Base-by-base conservation (phyloP, 1,140 invertebrate genomes). In the Meteorus sp. region DNA sequence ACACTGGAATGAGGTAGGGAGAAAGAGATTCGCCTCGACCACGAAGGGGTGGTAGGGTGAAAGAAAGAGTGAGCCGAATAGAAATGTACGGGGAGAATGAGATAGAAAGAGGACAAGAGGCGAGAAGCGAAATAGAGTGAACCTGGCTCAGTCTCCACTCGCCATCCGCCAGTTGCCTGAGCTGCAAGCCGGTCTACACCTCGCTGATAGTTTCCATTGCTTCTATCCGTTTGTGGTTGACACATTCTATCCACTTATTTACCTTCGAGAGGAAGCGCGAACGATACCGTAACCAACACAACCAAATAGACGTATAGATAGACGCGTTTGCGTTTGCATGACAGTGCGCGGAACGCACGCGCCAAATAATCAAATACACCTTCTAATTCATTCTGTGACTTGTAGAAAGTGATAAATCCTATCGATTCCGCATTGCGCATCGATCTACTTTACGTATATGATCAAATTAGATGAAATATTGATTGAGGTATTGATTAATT, bases 101-200 rank as follows among this genome's bases (percentile, higher is more conserved):
- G 41, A 51, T 45, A 57, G 60, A 33, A 11, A 23, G 56, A 52
- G 20, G 27, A 25, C 13, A 35, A 43, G 19, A 39, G 60, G 35
- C 17, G 39, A 47, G 45, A 52, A 60, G 61, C 20, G 51, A 50
- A 55, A 41, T 61, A 41, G 51, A 59, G 55, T 59, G 56, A 54
- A 41, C 56, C 52, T 22, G 37, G 59, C 52, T 64, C 59, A 61
- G 62, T 56, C 62, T 59, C 55, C 59, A 61, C 53, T 59, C 62
- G 60, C 56, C 59, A 61, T 53, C 59, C 59, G 59, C 62, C 56
- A 64, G 59, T 61, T 44, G 59, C 29, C 59, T 61, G 51, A 64
- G 59, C 59, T 59, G 56, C 62, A 59, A 64, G 55, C 59, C 41
- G 57, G 60, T 64, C 59, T 59, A 64, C 59, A 64, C 56, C 58